Conservation (phyloP, 2,797 vertebrate species). For the Coregonus suidteri region DNA sequence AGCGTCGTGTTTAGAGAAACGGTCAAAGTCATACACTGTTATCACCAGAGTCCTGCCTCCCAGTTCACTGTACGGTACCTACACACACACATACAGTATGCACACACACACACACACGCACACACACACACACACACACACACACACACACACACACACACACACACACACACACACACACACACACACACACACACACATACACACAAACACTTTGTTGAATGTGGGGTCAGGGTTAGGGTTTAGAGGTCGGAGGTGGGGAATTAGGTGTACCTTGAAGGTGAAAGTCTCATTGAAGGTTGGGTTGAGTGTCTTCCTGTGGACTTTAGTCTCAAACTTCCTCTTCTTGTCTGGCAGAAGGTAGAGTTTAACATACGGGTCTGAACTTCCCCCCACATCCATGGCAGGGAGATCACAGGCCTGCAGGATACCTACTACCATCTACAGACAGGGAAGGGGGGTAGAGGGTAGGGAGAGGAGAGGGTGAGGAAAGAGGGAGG, state of each 20-base stretch:
- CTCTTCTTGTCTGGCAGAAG: slow-evolving; percentile 98
- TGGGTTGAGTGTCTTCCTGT: slow-evolving; percentile 94
- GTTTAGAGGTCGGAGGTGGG: slow-evolving; percentile 11
- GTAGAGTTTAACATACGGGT: slow-evolving; percentile 95
- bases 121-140: neutral
- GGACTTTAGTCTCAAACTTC: slow-evolving; percentile 98
- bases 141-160: slow-evolving; percentile 10
- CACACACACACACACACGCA: slow-evolving; percentile 12
- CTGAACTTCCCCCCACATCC: slow-evolving; percentile 95
- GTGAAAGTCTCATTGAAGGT: slow-evolving; percentile 94
- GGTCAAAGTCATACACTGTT: slow-evolving; percentile 98
- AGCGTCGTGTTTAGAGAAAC: slow-evolving; percentile 98
- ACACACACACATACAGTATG: slow-evolving; percentile 13
- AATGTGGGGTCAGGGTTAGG: neutral
- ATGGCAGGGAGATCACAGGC: slow-evolving; percentile 92
- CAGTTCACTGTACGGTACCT: slow-evolving; percentile 93
- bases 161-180: neutral
- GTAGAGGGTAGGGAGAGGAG: neutral
- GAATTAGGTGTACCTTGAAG: slow-evolving; percentile 83
- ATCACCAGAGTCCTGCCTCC: slow-evolving; percentile 96
- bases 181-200: neutral
- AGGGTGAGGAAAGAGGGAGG: slow-evolving; percentile 15
- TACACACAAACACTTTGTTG: neutral
- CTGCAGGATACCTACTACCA: slow-evolving; percentile 93
- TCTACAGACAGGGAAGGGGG: slow-evolving; percentile 62